Evolutionary conservation across 2,113 vertebrate genomes (phyloP), one percentile per base, ranked within the genome.

Genomic region (Nothocercus julius): DNA sequence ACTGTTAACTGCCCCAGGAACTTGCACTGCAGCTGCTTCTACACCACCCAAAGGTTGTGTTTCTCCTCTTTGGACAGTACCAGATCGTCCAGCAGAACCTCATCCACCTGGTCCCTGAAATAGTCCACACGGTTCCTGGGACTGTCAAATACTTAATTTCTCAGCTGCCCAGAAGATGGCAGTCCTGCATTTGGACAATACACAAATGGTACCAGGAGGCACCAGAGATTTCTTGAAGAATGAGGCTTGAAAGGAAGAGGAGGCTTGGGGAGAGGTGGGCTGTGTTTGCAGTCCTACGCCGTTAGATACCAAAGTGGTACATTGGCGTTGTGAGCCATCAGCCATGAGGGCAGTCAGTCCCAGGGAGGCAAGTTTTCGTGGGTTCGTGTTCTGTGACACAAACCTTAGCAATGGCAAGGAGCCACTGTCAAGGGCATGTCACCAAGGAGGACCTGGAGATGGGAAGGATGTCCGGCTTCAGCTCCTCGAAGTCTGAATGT

Each of bases 1-100:
- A 53, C 40, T 72, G 16, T 34, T 34, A 11, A 7, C 8, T 85
- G 63, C 45, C 32, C 22, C 49, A 47, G 49, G 21, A 36, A 49
- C n/a, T 81, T 4, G 2, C 75, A 3, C 36, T 40, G 56, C 28
- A 56, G 28, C 73, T 91, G 69, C 61, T 72, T 72, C 12, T 36
- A 47, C 36, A 56, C 62, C 3, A 51, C n/a, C 12, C 47, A 49
- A 30, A 51, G 28, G 24, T 7, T 64, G 18, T 17, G 11, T 73
- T 87, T 88, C 25, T 64, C 18, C 34, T 45, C 53, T 19, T 2
- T 7, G 58, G 38, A 7, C 2, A 0, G 17, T 7, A 32, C 28
- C 36, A 45, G 32, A 56, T 1, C 0, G 13, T 0, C 0, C 36
- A 30, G 77, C 0, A 0, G 25, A 40, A 70, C 49, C 61, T 59